Evolutionary conservation across 2,797 vertebrate genomes (phyloP).

Genomic region (Brotula barbata): DNA sequence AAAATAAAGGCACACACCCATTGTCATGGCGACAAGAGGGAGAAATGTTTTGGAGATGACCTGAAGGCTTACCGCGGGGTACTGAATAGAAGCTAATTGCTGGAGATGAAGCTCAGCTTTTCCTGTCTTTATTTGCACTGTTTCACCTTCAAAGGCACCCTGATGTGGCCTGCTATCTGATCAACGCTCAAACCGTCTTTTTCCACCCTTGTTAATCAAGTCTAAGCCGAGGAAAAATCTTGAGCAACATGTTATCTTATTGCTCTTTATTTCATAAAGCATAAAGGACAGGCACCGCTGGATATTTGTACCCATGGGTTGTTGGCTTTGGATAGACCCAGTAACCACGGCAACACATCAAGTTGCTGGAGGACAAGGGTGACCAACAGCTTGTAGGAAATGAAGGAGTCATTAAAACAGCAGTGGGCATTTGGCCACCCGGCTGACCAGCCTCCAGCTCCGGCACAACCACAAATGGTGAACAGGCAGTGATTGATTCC

Average conservation of each 20-base stretch:
- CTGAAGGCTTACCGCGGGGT: conserved; percentile 35
- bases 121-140: conserved; percentile 43
- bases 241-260: conserved; percentile 17
- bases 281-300: conserved; percentile 20
- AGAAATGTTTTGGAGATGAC: conserved; percentile 66
- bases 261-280: neutral
- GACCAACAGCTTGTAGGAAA: conserved; percentile 57
- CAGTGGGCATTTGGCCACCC: conserved; percentile 26
- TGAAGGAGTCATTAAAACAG: conserved; percentile 53
- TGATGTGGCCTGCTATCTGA: conserved; percentile 64
- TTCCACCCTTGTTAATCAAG: conserved; percentile 36
- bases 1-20: conserved; percentile 50
- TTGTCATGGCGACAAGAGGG: conserved; percentile 47
- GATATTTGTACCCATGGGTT: conserved; percentile 45
- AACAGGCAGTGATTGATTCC: conserved; percentile 25
- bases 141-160: conserved; percentile 60
- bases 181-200: conserved; percentile 35
- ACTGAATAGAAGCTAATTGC: conserved; percentile 72
- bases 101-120: conserved; percentile 43
- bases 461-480: conserved; percentile 38
- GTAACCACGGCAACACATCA: conserved; percentile 63
- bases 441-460: conserved; percentile 28
- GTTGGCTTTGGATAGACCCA: conserved; percentile 59
- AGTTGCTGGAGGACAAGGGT: conserved; percentile 63
- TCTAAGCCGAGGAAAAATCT: conserved; percentile 40